Percentiles rank a stretch among this genome's conserved stretches.
These are phyloP conservation scores for Brachionus asplanchnoidis DNA, from an alignment of 1,140 invertebrate genomes.

Conservation along the genomic window DNA sequence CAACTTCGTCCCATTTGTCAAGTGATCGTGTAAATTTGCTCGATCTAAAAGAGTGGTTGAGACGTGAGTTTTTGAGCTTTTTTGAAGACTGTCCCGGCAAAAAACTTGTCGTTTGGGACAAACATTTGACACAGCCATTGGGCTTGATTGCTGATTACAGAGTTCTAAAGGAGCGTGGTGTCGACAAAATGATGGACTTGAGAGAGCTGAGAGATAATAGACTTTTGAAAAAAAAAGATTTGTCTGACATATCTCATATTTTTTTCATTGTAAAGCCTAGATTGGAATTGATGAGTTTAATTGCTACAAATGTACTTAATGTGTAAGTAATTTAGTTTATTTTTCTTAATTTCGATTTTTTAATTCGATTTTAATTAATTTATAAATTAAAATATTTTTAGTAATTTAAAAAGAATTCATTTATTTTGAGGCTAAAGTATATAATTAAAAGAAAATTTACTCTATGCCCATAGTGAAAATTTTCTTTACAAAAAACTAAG, in stretches of 20 bases:
- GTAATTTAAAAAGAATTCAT: too few relatives aligned
- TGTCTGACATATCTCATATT: conserved; percentile 67
- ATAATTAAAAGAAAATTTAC: too few relatives aligned
- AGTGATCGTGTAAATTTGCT: conserved; percentile 24
- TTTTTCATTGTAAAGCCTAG: conserved; percentile 82
- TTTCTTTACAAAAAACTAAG: too few relatives aligned
- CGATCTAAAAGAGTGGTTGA: conserved; percentile 36
- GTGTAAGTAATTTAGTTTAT: background rate
- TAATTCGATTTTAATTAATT: too few relatives aligned
- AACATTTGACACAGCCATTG: conserved; percentile 76
- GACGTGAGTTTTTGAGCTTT: conserved; percentile 41
- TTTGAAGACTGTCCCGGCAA: conserved; percentile 36
- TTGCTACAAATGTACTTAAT: conserved; percentile 73
- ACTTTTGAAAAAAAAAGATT: conserved; percentile 42
- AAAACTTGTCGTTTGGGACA: conserved; percentile 72
- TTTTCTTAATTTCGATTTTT: too few relatives aligned
- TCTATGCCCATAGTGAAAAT: too few relatives aligned
- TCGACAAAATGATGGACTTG: conserved; percentile 37
- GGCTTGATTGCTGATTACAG: conserved; percentile 77
- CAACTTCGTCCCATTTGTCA: conserved; percentile 33
- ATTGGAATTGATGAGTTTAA: conserved; percentile 74
- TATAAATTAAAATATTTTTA: too few relatives aligned
- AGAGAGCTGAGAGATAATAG: conserved; percentile 30
- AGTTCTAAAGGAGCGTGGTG: conserved; percentile 61
- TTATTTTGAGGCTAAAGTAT: too few relatives aligned